Evolutionary conservation across 2,113 vertebrate genomes (phyloP).

Genomic region (Corythornis cristatus): DNA sequence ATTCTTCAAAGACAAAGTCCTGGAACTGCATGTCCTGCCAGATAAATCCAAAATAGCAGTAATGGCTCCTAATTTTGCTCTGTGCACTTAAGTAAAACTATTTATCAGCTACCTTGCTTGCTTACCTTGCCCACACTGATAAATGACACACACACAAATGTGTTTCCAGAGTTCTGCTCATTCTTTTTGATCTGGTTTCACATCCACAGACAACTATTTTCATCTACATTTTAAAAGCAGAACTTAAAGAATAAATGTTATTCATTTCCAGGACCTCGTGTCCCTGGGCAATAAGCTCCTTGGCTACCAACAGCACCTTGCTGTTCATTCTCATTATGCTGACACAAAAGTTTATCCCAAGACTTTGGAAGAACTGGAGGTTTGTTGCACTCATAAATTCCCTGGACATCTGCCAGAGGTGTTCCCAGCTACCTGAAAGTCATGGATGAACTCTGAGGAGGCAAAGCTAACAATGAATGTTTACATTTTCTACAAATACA

Average conservation of each 20-base stretch:
- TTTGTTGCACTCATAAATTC: conserved; percentile 16
- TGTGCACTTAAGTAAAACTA: not conserved
- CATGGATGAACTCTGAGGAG: not conserved
- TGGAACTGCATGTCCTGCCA: not conserved
- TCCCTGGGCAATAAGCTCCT: not conserved
- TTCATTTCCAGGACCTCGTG: not conserved
- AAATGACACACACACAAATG: not conserved
- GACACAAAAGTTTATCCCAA: not conserved
- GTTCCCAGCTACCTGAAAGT: not conserved
- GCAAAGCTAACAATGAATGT: not conserved
- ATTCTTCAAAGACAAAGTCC: not conserved
- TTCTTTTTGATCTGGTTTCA: not conserved
- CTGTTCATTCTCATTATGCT: not conserved
- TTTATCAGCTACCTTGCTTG: not conserved
- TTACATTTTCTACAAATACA: not conserved
- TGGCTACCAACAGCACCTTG: not conserved
- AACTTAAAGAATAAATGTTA: not conserved
- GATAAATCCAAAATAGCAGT: not conserved
- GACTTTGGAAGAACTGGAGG: not conserved
- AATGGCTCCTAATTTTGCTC: not conserved
- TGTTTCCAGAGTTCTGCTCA: not conserved
- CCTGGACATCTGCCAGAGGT: not conserved
- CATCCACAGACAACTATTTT: not conserved
- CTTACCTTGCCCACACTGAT: not conserved
- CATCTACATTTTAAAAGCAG: not conserved